A percentile compares a stretch with the other conserved stretches of the same genome.
Evolutionary conservation across 2,888 invertebrate species (phyloP).

Genomic region (Labia minor): DNA sequence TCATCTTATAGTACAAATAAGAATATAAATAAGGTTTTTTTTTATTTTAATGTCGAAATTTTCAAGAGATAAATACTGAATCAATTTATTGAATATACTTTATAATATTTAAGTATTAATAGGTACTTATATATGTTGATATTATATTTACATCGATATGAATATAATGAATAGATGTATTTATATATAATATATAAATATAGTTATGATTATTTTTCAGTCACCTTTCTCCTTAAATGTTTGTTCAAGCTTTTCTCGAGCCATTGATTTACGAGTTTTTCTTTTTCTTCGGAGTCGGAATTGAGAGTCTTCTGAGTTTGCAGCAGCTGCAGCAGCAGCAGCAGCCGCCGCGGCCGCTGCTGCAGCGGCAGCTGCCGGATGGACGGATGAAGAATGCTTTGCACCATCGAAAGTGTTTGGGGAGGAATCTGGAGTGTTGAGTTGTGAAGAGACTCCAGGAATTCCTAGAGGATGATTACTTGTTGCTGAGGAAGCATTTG

Average conservation of each 20-base stretch:
- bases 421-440: neutral
- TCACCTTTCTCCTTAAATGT: conserved; percentile 76
- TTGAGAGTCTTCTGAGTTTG: conserved; percentile 14
- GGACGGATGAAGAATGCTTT: neutral
- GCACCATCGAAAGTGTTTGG: conserved; percentile 15
- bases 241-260: conserved; percentile 78
- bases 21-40: too few relatives aligned
- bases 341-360: conserved; percentile 29
- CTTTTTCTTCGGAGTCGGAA: conserved; percentile 43
- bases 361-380: conserved; percentile 29
- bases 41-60: too few relatives aligned
- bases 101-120: too few relatives aligned
- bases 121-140: too few relatives aligned
- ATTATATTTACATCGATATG: too few relatives aligned
- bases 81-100: too few relatives aligned
- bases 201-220: too few relatives aligned
- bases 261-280: conserved; percentile 70
- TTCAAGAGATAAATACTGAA: too few relatives aligned
- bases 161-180: too few relatives aligned
- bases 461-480: conserved; percentile 20
- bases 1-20: too few relatives aligned
- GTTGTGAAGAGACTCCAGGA: neutral
- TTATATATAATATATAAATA: too few relatives aligned
- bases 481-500: conserved; percentile 22
- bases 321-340: conserved; percentile 27